These are phyloP conservation scores for Orientallactaga sibirica DNA, from an alignment of 2,797 vertebrate species.

Conservation along the genomic window DNA sequence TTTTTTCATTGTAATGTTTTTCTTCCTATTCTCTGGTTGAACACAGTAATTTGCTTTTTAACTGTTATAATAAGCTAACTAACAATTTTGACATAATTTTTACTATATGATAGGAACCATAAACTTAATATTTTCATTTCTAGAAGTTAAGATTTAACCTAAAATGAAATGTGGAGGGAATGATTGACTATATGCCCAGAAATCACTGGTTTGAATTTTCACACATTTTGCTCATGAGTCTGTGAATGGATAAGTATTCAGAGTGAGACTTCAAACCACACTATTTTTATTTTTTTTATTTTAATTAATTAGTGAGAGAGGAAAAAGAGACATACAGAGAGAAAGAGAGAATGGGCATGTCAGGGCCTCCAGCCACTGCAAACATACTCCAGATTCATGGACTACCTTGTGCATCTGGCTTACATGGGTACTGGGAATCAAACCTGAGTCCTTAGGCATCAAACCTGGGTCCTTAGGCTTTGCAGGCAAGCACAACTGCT, in stretches of 20 bases:
- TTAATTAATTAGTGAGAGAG: too few relatives aligned
- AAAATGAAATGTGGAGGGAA: neutral
- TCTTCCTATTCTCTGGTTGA: constrained; percentile 18
- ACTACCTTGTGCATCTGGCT: too few relatives aligned
- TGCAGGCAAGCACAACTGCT: too few relatives aligned
- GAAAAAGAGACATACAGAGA: too few relatives aligned
- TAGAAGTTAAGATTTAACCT: neutral
- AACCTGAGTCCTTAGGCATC: too few relatives aligned
- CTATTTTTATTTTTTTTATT: neutral
- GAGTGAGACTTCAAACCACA: neutral
- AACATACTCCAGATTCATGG: too few relatives aligned
- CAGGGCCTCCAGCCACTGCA: too few relatives aligned
- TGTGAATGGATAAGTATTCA: constrained; percentile 16
- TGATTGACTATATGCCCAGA: neutral
- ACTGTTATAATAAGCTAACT: neutral
- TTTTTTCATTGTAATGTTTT: neutral
- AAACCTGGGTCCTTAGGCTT: too few relatives aligned
- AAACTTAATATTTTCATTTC: constrained; percentile 46
- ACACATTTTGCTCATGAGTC: neutral
- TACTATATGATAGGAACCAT: neutral
- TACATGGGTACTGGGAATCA: too few relatives aligned
- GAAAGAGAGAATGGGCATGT: too few relatives aligned
- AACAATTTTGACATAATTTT: neutral
- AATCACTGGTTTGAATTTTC: constrained; percentile 20
- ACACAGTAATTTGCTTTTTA: neutral